Evolutionary conservation across 2,888 invertebrate genomes (phyloP).

Genomic region (Coleophora flavipennella): DNA sequence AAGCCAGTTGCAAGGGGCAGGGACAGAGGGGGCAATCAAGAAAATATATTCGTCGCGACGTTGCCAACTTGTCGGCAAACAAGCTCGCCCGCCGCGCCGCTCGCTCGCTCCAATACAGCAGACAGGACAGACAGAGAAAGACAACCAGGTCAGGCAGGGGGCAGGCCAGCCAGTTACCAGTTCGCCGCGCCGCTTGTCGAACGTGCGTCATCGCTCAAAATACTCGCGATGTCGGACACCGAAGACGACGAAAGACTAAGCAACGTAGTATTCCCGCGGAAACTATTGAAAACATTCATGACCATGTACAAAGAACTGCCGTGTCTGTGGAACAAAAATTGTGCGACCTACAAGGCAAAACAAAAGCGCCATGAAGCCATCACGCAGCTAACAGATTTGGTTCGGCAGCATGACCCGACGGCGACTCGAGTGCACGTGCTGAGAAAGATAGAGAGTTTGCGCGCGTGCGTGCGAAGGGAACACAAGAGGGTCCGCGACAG

Average conservation of each 20-base stretch:
- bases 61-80: slow-evolving; percentile 11
- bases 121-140: too few species aligned
- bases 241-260: slow-evolving; percentile 3
- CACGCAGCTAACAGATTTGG: slow-evolving; percentile 41
- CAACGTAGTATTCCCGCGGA: slow-evolving; percentile 46
- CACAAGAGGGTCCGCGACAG: slow-evolving; percentile 43
- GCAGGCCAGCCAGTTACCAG: slow-evolving; percentile 40
- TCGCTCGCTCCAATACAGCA: slow-evolving; percentile 8
- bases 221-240: slow-evolving; percentile 28
- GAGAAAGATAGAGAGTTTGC: slow-evolving; percentile 57
- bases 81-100: too few species aligned
- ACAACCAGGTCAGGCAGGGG: too few species aligned
- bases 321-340: slow-evolving; percentile 48
- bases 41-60: slow-evolving; percentile 2
- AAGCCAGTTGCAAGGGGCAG: too few species aligned
- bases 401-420: slow-evolving; percentile 44
- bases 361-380: slow-evolving; percentile 44
- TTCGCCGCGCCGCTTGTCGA: slow-evolving; percentile 48
- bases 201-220: slow-evolving; percentile 16
- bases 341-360: slow-evolving; percentile 41
- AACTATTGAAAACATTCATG: slow-evolving; percentile 45
- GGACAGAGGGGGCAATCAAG: too few species aligned
- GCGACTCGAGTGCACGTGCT: slow-evolving; percentile 54
- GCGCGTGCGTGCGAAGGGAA: slow-evolving; percentile 55
- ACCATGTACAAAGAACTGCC: slow-evolving; percentile 38